phyloP scores from a whole-genome alignment of 2,113 vertebrate species.

The Zosterops lateralis region DNA sequence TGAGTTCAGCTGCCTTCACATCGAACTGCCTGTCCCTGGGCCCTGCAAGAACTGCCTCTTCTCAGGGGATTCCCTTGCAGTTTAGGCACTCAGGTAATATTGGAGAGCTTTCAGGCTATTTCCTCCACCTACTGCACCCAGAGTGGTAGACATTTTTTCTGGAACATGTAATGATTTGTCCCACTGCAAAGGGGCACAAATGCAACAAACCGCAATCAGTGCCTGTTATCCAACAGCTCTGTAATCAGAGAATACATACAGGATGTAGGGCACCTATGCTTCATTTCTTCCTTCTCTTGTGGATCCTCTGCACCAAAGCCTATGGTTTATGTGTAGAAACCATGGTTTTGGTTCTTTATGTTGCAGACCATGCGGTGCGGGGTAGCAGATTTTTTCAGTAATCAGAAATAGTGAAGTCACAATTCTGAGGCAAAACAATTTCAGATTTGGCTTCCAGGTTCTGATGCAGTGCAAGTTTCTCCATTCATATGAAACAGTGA shows the following conservation, averaged over 20 bases:
- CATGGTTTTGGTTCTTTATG: neutral
- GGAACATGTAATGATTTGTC: neutral
- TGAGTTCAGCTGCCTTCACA: neutral
- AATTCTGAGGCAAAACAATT: neutral
- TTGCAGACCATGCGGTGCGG: neutral
- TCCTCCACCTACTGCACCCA: neutral
- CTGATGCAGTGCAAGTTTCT: neutral
- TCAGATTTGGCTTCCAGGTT: neutral
- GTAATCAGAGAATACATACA: neutral
- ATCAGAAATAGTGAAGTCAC: neutral
- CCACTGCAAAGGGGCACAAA: neutral
- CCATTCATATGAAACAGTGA: neutral
- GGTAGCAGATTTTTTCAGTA: neutral
- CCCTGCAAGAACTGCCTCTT: neutral
- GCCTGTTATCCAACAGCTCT: neutral
- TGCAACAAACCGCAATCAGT: neutral
- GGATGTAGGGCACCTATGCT: neutral
- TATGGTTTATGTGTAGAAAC: neutral
- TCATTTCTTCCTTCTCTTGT: neutral
- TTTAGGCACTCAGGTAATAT: neutral
- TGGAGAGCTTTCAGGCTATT: neutral
- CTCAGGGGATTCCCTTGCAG: neutral
- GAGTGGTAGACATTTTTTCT: neutral
- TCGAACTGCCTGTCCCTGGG: accelerated
- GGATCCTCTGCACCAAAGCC: neutral